Conservation (phyloP, 2,888 invertebrate species). For the Micoletzkya japonica region DNA sequence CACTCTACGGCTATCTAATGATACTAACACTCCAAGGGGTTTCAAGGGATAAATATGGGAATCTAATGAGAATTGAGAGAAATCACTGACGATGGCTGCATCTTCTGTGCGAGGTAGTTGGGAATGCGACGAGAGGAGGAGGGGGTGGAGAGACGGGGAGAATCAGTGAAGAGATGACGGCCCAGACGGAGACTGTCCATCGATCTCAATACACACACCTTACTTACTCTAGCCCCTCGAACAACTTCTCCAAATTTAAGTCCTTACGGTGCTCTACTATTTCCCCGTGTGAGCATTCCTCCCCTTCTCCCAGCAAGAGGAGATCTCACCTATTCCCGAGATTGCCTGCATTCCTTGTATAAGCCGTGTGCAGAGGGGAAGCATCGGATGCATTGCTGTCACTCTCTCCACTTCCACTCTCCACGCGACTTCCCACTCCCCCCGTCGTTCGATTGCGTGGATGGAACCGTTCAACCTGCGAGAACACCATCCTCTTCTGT, state of each 20-base stretch:
- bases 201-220: conserved; percentile 3
- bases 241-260: not conserved
- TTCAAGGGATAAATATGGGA: not conserved
- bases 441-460: conserved; percentile 34
- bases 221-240: too few relatives aligned
- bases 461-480: conserved; percentile 42
- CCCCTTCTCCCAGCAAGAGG: too few relatives aligned
- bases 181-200: conserved; percentile 5
- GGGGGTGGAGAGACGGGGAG: conserved; percentile 5
- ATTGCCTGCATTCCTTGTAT: conserved; percentile 7
- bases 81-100: conserved; percentile 29
- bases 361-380: conserved; percentile 11
- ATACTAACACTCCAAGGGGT: not conserved
- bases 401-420: conserved; percentile 42
- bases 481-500: too few relatives aligned
- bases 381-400: conserved; percentile 47
- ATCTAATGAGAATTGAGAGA: not conserved
- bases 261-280: not conserved
- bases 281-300: not conserved
- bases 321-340: not conserved
- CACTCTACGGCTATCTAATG: not conserved
- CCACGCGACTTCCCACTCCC: conserved; percentile 36
- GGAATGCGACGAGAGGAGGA: conserved; percentile 26
- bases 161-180: conserved; percentile 10
- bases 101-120: conserved; percentile 42